Evolutionary conservation across 2,888 invertebrate genomes (phyloP), one percentile per base, ranked within the genome.

Genomic region (Brachypterus glaber): DNA sequence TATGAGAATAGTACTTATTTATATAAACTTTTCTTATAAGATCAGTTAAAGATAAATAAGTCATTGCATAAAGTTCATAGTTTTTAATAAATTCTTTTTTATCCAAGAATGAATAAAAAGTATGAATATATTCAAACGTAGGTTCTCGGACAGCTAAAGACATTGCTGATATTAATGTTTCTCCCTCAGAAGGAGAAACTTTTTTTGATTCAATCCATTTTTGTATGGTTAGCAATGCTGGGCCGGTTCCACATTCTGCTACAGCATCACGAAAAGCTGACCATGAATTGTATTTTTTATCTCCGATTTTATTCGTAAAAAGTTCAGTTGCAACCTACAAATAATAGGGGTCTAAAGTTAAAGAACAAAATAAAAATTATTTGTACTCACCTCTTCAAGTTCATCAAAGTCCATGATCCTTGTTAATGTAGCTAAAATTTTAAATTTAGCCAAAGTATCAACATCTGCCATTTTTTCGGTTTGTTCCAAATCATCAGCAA

Each of bases 161-260:
- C 24, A 80, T 57, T 30, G 69, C 61, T 13, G 71, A 62, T 9
- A 83, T 55, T 2, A 79, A 63, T 45, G 72, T 58, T 8, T 75
- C 75, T 12, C 80, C 81, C 63, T 79, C 77, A 35, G 68, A 61
- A n/a, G 64, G 67, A 41, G 63, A 47, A 13, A 58, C 46, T 55
- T 74, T 71, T 31, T 67, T 66, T 33, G 56, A 67, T 44, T 69
- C 56, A 39, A 81, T 75, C 76, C 74, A 77, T n/a, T 71, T 58
- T 49, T 71, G 71, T 48, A 82, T 71, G 46, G 68, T 68, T 36
- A 72, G 55, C 48, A 80, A 71, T 31, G 82, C 77, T 2, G 82
- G 80, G 30, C 74, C 72, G n/a, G 80, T 82, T 36, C 82, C 83
- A 15, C 76, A 68, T 60, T 79, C 73, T 8, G 73, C 69, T 2